Evolutionary conservation across 2,888 invertebrate genomes (phyloP), one percentile per base, ranked within the genome.

Genomic region (Opisthograptis luteolata): DNA sequence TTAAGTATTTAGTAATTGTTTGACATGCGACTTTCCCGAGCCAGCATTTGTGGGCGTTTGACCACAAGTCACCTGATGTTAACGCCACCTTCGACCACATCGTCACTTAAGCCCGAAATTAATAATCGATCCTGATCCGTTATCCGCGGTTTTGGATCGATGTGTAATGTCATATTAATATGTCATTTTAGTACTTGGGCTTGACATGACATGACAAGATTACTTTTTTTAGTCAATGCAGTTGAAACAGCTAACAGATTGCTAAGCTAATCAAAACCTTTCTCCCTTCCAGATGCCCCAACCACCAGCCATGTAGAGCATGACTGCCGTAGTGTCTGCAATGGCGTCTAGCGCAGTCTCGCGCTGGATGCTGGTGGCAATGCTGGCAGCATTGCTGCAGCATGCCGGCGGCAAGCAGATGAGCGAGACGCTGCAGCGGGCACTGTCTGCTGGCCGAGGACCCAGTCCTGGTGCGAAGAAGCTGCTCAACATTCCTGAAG

Each of bases 391-490:
- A 45, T 8, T 42, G 20, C 73, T 72, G 42, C 74, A 73, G 60
- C 73, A 76, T 50, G 81, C 65, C 44, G 73, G 74, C 35, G 82
- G 80, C 4, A 89, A 88, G 75, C 89, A 89, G 64, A 91, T 91
- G 70, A 91, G 91, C 68, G 91, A 91, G 76, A 91, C 91, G 56
- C 71, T 91, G 64, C 91, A 91, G 77, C 69, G 91, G 69, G 91
- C 91, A 68, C 73, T 91, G 74, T 91, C 91, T 13, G 91, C 91
- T 30, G 91, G 89, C 2, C 62, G 91, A 0, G 91, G 91, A 0
- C 91, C 91, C 28, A 91, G 91, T 56, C 91, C 91, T 32, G 91
- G 91, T 0, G 91, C 91, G 4, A 91, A 91, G 83, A 91, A 91
- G 70, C 68, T 91, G 74, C 81, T 91, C 14, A 91, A 91, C 62